These are phyloP conservation scores for Pilophorus perplexus DNA, from an alignment of 2,888 invertebrate genomes.

Conservation along the genomic window DNA sequence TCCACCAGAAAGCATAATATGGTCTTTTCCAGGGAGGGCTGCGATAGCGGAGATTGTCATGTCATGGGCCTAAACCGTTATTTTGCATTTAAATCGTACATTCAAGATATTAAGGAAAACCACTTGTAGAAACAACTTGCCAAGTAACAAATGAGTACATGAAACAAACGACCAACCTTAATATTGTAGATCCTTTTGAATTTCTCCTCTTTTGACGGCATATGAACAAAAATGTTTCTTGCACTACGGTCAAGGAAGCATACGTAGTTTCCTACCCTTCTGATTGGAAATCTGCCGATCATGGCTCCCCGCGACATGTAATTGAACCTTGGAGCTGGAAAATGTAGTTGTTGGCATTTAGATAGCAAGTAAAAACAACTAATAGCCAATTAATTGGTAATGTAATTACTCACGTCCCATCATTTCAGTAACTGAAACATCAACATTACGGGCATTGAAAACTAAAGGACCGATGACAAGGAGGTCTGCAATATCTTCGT, in stretches of 20 bases:
- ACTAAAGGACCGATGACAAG: constrained; percentile 57
- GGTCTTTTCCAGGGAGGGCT: constrained; percentile 51
- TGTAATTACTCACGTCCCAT: constrained; percentile 57
- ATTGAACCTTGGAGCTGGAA: constrained; percentile 43
- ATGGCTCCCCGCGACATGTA: constrained; percentile 57
- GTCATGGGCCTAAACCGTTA: constrained; percentile 53
- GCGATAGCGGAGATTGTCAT: constrained; percentile 55
- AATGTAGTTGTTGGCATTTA: neutral
- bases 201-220: constrained; percentile 54
- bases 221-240: constrained; percentile 58
- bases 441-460: constrained; percentile 62
- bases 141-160: too few species aligned
- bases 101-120: too few species aligned
- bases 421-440: constrained; percentile 62
- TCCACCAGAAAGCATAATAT: constrained; percentile 54
- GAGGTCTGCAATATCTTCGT: constrained; percentile 66
- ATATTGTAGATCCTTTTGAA: constrained; percentile 56
- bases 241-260: constrained; percentile 58
- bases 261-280: constrained; percentile 55
- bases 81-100: too few species aligned
- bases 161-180: too few species aligned
- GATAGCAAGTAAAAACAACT: too few species aligned
- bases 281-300: constrained; percentile 60
- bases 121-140: too few species aligned
- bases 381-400: too few species aligned